These are phyloP conservation scores for Metalampra italica DNA, from an alignment of 2,888 invertebrate genomes.

Conservation along the genomic window DNA sequence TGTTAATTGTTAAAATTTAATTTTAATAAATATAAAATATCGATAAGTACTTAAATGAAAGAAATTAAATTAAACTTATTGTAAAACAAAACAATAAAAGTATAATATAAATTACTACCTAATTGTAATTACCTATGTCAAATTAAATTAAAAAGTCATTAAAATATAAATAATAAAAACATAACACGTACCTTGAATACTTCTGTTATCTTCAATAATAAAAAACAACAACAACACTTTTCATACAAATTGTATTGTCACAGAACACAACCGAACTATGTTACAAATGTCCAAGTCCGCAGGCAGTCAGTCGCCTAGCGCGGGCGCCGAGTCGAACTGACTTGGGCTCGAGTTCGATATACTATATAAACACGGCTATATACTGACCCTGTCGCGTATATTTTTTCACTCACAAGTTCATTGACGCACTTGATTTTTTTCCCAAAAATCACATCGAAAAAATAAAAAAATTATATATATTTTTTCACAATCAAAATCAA, in stretches of 20 bases:
- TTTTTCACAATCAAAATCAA: too few relatives aligned
- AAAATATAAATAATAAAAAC: neutral
- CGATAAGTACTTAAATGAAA: too few relatives aligned
- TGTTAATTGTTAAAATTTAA: too few relatives aligned
- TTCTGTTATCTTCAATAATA: neutral
- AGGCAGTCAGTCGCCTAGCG: neutral
- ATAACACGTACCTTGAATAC: neutral
- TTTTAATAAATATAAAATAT: too few relatives aligned
- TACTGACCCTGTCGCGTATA: neutral
- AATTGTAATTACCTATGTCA: too few relatives aligned
- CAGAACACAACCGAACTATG: neutral
- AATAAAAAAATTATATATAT: neutral
- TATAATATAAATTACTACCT: too few relatives aligned
- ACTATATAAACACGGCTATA: conserved; percentile 5
- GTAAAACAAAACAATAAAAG: too few relatives aligned
- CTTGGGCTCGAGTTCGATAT: neutral
- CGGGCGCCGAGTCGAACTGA: conserved; percentile 3
- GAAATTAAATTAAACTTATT: too few relatives aligned
- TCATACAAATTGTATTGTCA: neutral
- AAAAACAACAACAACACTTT: neutral
- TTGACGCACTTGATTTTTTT: neutral
- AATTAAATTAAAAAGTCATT: too few relatives aligned
- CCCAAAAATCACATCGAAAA: neutral
- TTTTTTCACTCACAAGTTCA: neutral
- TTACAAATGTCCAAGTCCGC: neutral